Conservation (phyloP, 2,888 invertebrate genomes). For the Acanthoscelides obtectus region DNA sequence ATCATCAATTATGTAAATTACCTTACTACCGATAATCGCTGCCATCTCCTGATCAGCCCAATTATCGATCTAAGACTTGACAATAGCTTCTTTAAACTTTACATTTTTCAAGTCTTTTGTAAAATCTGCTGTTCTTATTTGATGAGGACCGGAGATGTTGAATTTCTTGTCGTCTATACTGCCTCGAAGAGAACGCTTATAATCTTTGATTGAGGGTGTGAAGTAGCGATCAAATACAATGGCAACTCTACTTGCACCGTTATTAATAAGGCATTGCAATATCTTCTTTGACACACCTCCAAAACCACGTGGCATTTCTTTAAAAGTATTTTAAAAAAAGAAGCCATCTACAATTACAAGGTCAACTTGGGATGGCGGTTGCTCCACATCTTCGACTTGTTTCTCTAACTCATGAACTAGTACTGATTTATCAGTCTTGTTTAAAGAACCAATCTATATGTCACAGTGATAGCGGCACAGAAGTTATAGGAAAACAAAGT, state of each 20-base stretch:
- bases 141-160: slow-evolving; percentile 16
- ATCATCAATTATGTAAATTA: neutral
- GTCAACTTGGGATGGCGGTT: slow-evolving; percentile 20
- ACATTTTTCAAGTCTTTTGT: slow-evolving; percentile 13
- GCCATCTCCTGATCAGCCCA: slow-evolving; percentile 27
- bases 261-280: slow-evolving; percentile 22
- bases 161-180: slow-evolving; percentile 11
- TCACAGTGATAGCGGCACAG: slow-evolving; percentile 26
- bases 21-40: slow-evolving; percentile 23
- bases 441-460: slow-evolving; percentile 26
- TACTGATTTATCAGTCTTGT: slow-evolving; percentile 27
- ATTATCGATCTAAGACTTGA: slow-evolving; percentile 29
- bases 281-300: slow-evolving; percentile 27
- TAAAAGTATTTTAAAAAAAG: slow-evolving; percentile 18
- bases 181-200: slow-evolving; percentile 22
- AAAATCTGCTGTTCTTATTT: slow-evolving; percentile 17
- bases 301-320: slow-evolving; percentile 22
- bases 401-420: slow-evolving; percentile 22
- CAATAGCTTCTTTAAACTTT: slow-evolving; percentile 25
- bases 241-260: slow-evolving; percentile 14
- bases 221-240: slow-evolving; percentile 26
- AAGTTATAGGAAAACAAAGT: too few relatives aligned
- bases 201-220: slow-evolving; percentile 28
- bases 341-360: slow-evolving; percentile 24
- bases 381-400: slow-evolving; percentile 20